Conservation (phyloP, 2,888 invertebrate genomes). For the Luffia ferchaultella region DNA sequence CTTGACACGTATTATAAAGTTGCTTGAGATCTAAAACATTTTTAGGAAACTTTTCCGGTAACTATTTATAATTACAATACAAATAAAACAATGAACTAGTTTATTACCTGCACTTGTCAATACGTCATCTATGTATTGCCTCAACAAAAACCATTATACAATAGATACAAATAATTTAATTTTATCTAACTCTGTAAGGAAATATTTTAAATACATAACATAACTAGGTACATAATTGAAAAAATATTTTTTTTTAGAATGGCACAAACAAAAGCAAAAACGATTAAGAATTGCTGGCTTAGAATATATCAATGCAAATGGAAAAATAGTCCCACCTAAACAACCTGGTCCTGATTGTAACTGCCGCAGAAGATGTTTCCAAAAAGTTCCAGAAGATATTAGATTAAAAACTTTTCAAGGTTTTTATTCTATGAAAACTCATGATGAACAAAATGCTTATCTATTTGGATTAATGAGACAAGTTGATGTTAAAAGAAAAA, state of each 20-base stretch:
- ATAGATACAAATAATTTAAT: too few species aligned
- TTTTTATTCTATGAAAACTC: slow-evolving; percentile 63
- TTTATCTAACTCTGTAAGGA: too few species aligned
- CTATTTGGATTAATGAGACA: slow-evolving; percentile 66
- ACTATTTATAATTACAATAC: too few species aligned
- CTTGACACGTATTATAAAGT: slow-evolving; percentile 25
- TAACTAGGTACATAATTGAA: too few species aligned
- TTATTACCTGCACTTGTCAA: too few species aligned
- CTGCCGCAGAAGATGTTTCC: slow-evolving; percentile 59
- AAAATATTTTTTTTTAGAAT: slow-evolving; percentile 52
- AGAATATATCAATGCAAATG: slow-evolving; percentile 65
- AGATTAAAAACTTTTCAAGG: slow-evolving; percentile 62
- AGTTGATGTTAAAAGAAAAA: slow-evolving; percentile 64
- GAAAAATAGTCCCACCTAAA: slow-evolving; percentile 62
- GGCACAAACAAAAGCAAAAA: slow-evolving; percentile 68
- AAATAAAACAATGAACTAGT: too few species aligned
- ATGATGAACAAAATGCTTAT: slow-evolving; percentile 68
- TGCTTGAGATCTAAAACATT: too few species aligned
- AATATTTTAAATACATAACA: too few species aligned
- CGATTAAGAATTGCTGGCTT: slow-evolving; percentile 61
- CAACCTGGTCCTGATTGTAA: slow-evolving; percentile 62
- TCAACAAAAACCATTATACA: too few species aligned
- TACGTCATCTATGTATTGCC: too few species aligned
- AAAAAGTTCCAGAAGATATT: slow-evolving; percentile 56
- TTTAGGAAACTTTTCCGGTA: too few species aligned